Base-by-base conservation (phyloP, 2,888 invertebrate genomes). In the Heliconius charithonia region DNA sequence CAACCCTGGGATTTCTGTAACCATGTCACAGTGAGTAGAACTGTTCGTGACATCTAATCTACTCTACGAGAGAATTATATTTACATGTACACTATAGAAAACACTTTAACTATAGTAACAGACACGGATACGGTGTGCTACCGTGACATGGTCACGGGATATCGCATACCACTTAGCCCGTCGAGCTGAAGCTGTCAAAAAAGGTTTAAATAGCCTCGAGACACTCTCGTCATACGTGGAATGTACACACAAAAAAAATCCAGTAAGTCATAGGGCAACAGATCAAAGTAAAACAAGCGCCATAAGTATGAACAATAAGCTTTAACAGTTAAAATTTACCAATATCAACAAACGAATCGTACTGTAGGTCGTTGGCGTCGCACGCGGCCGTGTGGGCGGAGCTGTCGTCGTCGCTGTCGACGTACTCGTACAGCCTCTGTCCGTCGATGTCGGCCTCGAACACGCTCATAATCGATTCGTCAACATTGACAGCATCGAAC, bases 341-440 rank as follows among this genome's bases (percentile, higher is more conserved):
- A 94, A 95, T 94, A 87, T 95, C 95, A 86, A 95, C 91, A 86
- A 94, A 94, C 82, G 95, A 95, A 85, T 95, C 95, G 83, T 95
- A 95, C 83, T 95, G 95, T 72, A 94, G 85, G 82, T 95, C 95
- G 82, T 90, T 91, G 84, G 87, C 87, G 83, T 93, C 94, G 76
- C 91, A 92, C 3, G 92, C 88, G 4, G 91, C 92, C n/a, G 93
- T 93, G 74, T 88, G 85, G 73, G 92, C 94, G 0, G 93, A 93
- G 83, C 90, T 90, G 27, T 92, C 93, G 27, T 92, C 93, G 80
- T 90, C 88, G 77, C 92, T 93, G 73, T 91, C 92, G 13, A 94
- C 89, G 78, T 94, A 93, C 82, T 94, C 94, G 32, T 87, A 93
- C 79, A 93, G 82, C 78, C 81, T 86, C 16, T 82, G 82, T 41